These are phyloP conservation scores for Brachionus rotundiformis DNA, from an alignment of 1,140 invertebrate genomes.

Conservation along the genomic window DNA sequence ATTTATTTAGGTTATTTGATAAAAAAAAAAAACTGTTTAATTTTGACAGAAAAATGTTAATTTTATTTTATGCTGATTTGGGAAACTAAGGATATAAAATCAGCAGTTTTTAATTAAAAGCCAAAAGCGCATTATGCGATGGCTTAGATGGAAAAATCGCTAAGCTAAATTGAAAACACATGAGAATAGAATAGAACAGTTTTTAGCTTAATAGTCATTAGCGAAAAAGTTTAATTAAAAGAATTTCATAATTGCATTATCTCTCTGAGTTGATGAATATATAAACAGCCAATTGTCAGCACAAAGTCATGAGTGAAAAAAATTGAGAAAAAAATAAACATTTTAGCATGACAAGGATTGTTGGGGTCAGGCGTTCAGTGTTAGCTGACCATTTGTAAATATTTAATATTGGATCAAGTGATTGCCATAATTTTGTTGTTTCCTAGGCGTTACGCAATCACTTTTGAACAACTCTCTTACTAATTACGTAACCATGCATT, in stretches of 20 bases:
- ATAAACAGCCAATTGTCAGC: neutral
- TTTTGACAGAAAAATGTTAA: neutral
- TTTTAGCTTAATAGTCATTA: neutral
- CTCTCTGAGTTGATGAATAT: neutral
- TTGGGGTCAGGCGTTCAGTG: neutral
- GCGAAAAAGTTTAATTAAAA: neutral
- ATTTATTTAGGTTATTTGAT: neutral
- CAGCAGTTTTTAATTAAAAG: neutral
- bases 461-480: neutral
- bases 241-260: neutral
- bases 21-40: neutral
- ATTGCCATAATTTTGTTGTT: neutral
- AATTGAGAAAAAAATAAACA: too few species aligned
- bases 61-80: neutral
- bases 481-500: neutral
- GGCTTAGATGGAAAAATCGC: neutral
- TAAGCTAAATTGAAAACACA: neutral
- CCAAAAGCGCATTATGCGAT: too few species aligned
- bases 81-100: neutral
- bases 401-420: neutral
- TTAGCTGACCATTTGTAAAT: neutral
- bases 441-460: neutral
- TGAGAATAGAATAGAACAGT: neutral
- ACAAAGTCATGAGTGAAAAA: too few species aligned
- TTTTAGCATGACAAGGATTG: too few species aligned